Conservation (phyloP, 2,888 invertebrate species). For the Caprella mutica region DNA sequence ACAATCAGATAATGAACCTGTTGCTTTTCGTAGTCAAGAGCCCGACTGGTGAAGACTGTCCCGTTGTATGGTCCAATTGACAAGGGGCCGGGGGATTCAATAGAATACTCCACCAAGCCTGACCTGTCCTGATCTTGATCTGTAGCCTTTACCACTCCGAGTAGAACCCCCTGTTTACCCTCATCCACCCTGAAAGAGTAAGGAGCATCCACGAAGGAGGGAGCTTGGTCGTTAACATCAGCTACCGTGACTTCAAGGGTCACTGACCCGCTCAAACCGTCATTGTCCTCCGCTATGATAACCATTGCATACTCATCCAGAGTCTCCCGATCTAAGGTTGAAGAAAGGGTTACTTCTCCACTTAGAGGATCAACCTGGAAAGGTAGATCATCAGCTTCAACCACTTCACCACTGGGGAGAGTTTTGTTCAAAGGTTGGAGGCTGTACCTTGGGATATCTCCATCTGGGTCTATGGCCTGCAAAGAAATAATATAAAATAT, state of each 20-base stretch:
- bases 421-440: slow-evolving; percentile 42
- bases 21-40: slow-evolving; percentile 70
- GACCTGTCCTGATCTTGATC: slow-evolving; percentile 78
- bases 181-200: slow-evolving; percentile 54
- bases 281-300: slow-evolving; percentile 74
- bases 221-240: slow-evolving; percentile 84
- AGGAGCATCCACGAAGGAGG: slow-evolving; percentile 68
- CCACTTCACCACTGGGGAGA: slow-evolving; percentile 71
- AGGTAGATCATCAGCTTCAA: slow-evolving; percentile 78
- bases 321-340: slow-evolving; percentile 74
- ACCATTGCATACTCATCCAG: slow-evolving; percentile 77
- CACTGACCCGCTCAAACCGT: slow-evolving; percentile 65
- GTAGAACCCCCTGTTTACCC: slow-evolving; percentile 54
- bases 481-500: no score
- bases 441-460: slow-evolving; percentile 70
- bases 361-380: slow-evolving; percentile 72
- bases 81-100: slow-evolving; percentile 61
- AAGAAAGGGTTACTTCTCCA: slow-evolving; percentile 78
- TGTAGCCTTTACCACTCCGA: slow-evolving; percentile 68
- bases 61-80: slow-evolving; percentile 72
- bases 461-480: slow-evolving; percentile 76
- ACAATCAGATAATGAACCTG: slow-evolving; percentile 71
- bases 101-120: slow-evolving; percentile 65
- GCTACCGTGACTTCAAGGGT: slow-evolving; percentile 79
- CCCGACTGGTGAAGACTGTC: slow-evolving; percentile 58